Conservation (phyloP, 2,113 vertebrate genomes). For the Clarias gariepinus region DNA sequence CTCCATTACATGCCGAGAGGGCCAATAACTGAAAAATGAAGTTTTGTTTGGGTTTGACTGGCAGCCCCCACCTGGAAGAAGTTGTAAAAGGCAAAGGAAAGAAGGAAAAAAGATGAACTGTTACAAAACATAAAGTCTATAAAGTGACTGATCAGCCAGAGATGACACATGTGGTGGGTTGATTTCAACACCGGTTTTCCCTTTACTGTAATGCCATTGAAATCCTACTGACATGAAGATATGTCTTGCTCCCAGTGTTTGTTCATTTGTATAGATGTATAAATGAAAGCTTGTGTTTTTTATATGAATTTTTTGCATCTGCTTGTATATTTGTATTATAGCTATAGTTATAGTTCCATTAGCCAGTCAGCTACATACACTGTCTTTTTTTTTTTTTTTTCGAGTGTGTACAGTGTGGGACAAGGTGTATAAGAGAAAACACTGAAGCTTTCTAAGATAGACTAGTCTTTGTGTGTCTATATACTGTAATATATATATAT, state of each 20-base stretch:
- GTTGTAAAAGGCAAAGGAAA: slow-evolving; percentile 74
- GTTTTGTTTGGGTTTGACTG: slow-evolving; percentile 86
- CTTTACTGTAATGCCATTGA: slow-evolving; percentile 1
- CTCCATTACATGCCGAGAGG: slow-evolving; percentile 88
- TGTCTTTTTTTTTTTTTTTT: background rate
- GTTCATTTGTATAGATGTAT: slow-evolving; percentile 33
- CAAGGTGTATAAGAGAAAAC: background rate
- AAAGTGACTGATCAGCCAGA: slow-evolving; percentile 28
- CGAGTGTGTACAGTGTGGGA: background rate
- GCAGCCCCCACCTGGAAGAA: slow-evolving; percentile 78
- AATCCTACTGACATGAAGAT: background rate
- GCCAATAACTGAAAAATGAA: slow-evolving; percentile 85
- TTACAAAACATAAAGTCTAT: slow-evolving; percentile 24
- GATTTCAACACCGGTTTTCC: background rate
- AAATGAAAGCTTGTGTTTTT: slow-evolving; percentile 39
- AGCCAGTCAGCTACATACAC: slow-evolving; percentile 6
- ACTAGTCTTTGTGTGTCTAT: background rate
- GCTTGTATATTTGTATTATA: slow-evolving; percentile 22
- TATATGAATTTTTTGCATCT: slow-evolving; percentile 15
- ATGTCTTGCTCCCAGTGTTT: slow-evolving; percentile 19
- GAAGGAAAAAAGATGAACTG: slow-evolving; percentile 21
- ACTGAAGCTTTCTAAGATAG: background rate
- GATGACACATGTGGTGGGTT: background rate
- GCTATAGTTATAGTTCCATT: slow-evolving; percentile 22
- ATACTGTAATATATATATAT: background rate